A percentile compares a stretch with the other conserved stretches of the same genome.
phyloP scores from a whole-genome alignment of 2,113 vertebrate genomes.

The Addax nasomaculatus region DNA sequence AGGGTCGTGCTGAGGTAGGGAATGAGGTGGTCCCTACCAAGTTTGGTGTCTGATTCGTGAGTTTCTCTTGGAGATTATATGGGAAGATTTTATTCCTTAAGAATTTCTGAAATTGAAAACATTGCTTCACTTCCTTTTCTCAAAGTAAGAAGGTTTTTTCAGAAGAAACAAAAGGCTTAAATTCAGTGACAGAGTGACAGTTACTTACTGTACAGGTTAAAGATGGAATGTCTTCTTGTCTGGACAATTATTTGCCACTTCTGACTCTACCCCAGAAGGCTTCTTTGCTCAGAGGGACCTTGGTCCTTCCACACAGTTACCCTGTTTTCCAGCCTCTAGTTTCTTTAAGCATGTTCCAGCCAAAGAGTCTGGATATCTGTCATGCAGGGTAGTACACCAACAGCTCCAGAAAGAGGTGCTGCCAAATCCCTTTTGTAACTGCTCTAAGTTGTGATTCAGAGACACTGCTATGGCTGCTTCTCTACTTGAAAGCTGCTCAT shows the following conservation, averaged over 20 bases:
- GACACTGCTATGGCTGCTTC: not conserved
- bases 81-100: slow-evolving; percentile 35
- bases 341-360: not conserved
- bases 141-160: not conserved
- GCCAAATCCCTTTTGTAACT: not conserved
- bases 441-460: not conserved
- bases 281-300: not conserved
- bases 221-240: not conserved
- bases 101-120: slow-evolving; percentile 41
- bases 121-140: not conserved
- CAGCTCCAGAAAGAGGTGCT: not conserved
- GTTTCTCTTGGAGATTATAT: not conserved
- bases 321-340: not conserved
- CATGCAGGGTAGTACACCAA: not conserved
- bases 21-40: not conserved
- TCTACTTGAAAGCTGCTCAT: not conserved
- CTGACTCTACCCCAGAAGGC: not conserved
- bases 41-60: not conserved
- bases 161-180: not conserved
- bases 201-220: not conserved
- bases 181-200: not conserved
- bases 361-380: not conserved
- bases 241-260: not conserved
- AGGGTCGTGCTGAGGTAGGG: not conserved
- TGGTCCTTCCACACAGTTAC: not conserved